These are phyloP conservation scores for Antheraea yamamai DNA, from an alignment of 2,888 invertebrate genomes.

Conservation along the genomic window DNA sequence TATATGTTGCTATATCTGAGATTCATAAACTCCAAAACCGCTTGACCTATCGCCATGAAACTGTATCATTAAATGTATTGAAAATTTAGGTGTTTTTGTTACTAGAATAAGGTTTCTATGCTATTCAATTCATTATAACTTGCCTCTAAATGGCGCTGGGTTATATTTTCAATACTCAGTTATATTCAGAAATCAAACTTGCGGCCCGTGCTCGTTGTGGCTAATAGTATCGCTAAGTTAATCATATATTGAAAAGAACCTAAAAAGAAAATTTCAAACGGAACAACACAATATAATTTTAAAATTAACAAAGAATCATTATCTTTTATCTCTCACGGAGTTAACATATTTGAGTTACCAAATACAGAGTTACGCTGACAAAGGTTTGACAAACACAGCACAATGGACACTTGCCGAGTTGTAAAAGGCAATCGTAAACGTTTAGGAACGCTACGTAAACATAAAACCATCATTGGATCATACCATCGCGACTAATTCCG, in stretches of 20 bases:
- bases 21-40: too few relatives aligned
- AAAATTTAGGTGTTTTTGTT: too few relatives aligned
- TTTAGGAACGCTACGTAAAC: not conserved
- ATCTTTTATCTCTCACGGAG: not conserved
- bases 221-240: too few relatives aligned
- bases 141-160: too few relatives aligned
- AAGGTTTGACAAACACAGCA: not conserved
- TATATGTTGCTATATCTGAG: too few relatives aligned
- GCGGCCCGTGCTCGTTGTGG: too few relatives aligned
- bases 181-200: too few relatives aligned
- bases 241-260: not conserved
- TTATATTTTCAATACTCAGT: too few relatives aligned
- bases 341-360: slow-evolving; percentile 4
- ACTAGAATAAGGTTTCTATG: too few relatives aligned
- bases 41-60: too few relatives aligned
- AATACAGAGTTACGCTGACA: not conserved
- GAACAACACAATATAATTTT: not conserved
- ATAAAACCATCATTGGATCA: not conserved
- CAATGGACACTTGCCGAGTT: slow-evolving; percentile 3
- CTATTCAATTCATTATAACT: too few relatives aligned
- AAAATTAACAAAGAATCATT: not conserved
- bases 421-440: slow-evolving; percentile 1
- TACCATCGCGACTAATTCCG: not conserved
- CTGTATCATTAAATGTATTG: too few relatives aligned
- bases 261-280: not conserved